Evolutionary conservation across 2,113 vertebrate genomes (phyloP).

Genomic region (Corythaeola cristata): DNA sequence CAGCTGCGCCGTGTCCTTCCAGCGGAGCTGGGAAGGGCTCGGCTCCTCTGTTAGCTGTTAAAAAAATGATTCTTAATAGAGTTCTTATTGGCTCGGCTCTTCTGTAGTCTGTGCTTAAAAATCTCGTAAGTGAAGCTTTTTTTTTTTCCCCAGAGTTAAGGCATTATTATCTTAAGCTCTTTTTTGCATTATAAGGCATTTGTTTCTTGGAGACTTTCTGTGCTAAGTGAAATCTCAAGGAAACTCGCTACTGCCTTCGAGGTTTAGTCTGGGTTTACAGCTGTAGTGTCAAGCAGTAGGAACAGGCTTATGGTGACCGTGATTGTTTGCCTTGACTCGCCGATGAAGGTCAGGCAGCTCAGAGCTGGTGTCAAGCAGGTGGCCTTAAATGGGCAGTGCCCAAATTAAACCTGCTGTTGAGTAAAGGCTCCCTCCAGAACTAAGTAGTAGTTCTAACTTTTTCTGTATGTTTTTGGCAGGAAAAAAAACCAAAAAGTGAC

Average conservation of each 20-base stretch:
- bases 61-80: no score
- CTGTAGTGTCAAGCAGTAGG: accelerated
- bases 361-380: no score
- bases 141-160: neutral
- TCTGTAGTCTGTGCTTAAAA: neutral
- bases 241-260: no score
- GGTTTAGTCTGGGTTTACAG: accelerated
- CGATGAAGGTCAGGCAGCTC: accelerated
- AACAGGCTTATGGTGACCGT: accelerated
- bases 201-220: neutral
- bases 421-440: neutral
- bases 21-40: neutral
- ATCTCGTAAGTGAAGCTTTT: neutral
- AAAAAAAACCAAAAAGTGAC: neutral
- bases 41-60: neutral
- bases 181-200: no score
- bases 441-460: neutral
- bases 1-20: accelerated
- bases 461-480: neutral
- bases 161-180: no score
- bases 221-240: neutral
- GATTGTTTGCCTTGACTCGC: accelerated
- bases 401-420: accelerated
- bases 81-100: neutral
- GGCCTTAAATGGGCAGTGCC: no score